A percentile compares a stretch with the other conserved stretches of the same genome.
phyloP scores from a whole-genome alignment of 2,113 vertebrate species.

The Otus sunia region DNA sequence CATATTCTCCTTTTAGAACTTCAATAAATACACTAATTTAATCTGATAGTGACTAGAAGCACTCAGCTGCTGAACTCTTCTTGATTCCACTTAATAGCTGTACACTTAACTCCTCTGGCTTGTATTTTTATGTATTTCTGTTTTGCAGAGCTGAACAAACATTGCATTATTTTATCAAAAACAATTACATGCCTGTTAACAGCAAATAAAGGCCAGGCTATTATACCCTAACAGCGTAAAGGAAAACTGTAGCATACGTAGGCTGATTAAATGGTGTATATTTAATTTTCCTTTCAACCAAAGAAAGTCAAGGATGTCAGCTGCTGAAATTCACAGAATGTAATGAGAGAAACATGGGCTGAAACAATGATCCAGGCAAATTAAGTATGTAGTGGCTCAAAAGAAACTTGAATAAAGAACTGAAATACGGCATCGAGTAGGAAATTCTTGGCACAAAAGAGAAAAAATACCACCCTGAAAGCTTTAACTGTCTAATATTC shows the following conservation, averaged over 20 bases:
- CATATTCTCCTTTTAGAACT: neutral
- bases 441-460: neutral
- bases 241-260: neutral
- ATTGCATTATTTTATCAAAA: slow-evolving; percentile 32
- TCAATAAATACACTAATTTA: neutral
- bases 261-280: slow-evolving; percentile 10
- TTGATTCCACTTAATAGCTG: neutral
- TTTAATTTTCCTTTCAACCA: slow-evolving; percentile 38
- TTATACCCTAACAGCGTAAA: slow-evolving; percentile 3
- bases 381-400: neutral
- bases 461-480: neutral
- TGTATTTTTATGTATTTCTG: neutral
- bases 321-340: slow-evolving; percentile 34
- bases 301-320: slow-evolving; percentile 18
- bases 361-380: neutral
- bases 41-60: neutral
- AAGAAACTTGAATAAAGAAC: neutral
- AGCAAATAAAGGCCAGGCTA: slow-evolving; percentile 35
- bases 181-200: slow-evolving; percentile 7
- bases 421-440: neutral
- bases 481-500: neutral
- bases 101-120: neutral
- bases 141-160: slow-evolving; percentile 15
- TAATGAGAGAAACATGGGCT: neutral
- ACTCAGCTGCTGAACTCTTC: neutral